Base-by-base conservation (phyloP, 2,113 vertebrate genomes). In the Pachyramphus minor region DNA sequence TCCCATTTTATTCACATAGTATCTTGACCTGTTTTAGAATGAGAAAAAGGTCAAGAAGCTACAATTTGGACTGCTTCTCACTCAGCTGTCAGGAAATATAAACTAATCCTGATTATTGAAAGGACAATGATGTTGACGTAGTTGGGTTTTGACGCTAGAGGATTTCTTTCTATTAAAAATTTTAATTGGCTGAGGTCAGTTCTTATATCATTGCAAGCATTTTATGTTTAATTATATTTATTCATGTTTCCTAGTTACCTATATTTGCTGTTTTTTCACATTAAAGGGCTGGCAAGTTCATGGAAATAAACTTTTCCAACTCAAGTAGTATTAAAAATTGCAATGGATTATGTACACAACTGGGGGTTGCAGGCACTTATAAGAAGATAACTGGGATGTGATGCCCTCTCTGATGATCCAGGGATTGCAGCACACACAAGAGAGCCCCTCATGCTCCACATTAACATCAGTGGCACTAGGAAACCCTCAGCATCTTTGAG, bases 111-210 rank as follows among this genome's bases (percentile, higher is more conserved):
- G 80, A 95, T 96, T 96, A 97, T 84, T 84, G 82, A 95, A 96
- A 93, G 92, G 87, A 95, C 85, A 96, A 73, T 68, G 92, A 92
- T 96, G 92, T 93, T 87, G 94, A 85, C 77, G 88, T 94, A 80
- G 80, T 97, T 1, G 11, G 33, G 87, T 95, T 95, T 95, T 95
- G 95, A 97, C 89, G 85, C 23, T 68, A 63, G 75, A 90, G 88
- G 14, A 2, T n/a, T 91, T 96, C 97, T 95, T 97, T 95, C 97
- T 97, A 95, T 97, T 98, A 98, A 98, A 98, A 98, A 80, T 97
- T 98, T 98, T 98, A 98, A 98, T 97, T 97, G 97, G 95, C 79
- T 95, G 91, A 97, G 95, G 91, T 97, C 93, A 97, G 76, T 96
- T 95, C 91, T 95, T 89, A 69, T 93, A 97, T 90, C 87, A 92